phyloP scores from a whole-genome alignment of 1,140 invertebrate genomes.

The Zaprionus inermis region DNA sequence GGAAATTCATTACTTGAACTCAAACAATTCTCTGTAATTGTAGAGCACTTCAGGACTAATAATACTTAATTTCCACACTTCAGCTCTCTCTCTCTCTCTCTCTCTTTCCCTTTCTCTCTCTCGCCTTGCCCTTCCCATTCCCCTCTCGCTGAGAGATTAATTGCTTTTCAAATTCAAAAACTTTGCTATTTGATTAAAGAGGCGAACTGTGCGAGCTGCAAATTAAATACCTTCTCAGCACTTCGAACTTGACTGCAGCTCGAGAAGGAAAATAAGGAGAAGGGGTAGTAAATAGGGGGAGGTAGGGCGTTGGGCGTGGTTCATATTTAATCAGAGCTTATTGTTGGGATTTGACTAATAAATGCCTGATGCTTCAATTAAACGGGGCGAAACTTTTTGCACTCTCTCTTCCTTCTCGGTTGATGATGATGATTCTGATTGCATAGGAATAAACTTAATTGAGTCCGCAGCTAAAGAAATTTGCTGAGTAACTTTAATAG shows the following conservation, averaged over 20 bases:
- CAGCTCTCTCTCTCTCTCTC: neutral
- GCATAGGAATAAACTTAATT: slow-evolving; percentile 43
- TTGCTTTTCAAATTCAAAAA: slow-evolving; percentile 12
- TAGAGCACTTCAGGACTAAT: slow-evolving; percentile 4
- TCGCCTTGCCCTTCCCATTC: neutral
- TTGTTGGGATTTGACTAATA: slow-evolving; percentile 53
- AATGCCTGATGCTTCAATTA: slow-evolving; percentile 50
- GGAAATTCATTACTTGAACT: neutral
- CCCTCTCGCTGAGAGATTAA: slow-evolving; percentile 3
- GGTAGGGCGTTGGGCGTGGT: neutral
- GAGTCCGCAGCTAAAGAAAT: slow-evolving; percentile 23
- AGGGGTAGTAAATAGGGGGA: neutral
- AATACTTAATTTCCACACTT: slow-evolving; percentile 10
- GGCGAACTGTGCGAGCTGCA: neutral
- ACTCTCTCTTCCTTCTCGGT: neutral
- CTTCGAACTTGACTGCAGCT: neutral
- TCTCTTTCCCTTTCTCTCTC: neutral
- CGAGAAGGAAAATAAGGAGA: neutral
- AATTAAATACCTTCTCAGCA: slow-evolving; percentile 11
- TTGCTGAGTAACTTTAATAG: slow-evolving; percentile 50
- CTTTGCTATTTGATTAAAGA: slow-evolving; percentile 13
- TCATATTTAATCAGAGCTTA: slow-evolving; percentile 52
- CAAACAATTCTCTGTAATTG: neutral
- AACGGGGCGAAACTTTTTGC: slow-evolving; percentile 34
- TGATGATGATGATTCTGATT: slow-evolving; percentile 38